phyloP scores from a whole-genome alignment of 2,888 invertebrate species.

The Ormyrus rosae region DNA sequence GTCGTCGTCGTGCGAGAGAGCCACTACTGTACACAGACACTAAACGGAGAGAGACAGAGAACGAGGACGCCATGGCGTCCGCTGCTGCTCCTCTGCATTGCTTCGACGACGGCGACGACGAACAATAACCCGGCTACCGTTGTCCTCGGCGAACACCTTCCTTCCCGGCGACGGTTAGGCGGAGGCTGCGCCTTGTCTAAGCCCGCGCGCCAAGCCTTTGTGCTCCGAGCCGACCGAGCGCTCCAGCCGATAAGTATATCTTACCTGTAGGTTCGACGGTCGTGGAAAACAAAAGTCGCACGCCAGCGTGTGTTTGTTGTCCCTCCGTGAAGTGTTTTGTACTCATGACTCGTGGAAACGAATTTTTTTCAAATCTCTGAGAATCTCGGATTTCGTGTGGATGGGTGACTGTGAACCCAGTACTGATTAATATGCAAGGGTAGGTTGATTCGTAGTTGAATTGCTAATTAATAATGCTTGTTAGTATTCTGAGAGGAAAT shows the following conservation, averaged over 20 bases:
- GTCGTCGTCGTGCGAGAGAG: slow-evolving; percentile 20
- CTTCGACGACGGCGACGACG: slow-evolving; percentile 22
- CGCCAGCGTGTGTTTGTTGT: no score
- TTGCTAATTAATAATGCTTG: background rate
- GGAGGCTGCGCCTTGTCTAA: slow-evolving; percentile 9
- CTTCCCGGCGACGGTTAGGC: slow-evolving; percentile 20
- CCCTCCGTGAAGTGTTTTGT: no score
- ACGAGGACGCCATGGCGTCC: slow-evolving; percentile 74
- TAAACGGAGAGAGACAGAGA: slow-evolving; percentile 42
- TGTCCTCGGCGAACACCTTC: no score
- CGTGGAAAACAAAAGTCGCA: no score
- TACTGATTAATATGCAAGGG: slow-evolving; percentile 23
- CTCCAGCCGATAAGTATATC: no score
- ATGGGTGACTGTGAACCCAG: background rate
- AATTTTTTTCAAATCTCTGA: no score
- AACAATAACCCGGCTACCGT: no score
- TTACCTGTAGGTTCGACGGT: no score
- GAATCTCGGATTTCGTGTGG: no score
- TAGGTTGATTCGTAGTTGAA: background rate
- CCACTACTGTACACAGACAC: slow-evolving; percentile 1
- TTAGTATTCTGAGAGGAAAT: background rate
- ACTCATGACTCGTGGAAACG: no score
- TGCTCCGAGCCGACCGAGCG: no score
- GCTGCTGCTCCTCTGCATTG: slow-evolving; percentile 56
- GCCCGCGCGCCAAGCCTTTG: background rate